Conservation (phyloP, 2,888 invertebrate species). For the Metacarcinus magister region DNA sequence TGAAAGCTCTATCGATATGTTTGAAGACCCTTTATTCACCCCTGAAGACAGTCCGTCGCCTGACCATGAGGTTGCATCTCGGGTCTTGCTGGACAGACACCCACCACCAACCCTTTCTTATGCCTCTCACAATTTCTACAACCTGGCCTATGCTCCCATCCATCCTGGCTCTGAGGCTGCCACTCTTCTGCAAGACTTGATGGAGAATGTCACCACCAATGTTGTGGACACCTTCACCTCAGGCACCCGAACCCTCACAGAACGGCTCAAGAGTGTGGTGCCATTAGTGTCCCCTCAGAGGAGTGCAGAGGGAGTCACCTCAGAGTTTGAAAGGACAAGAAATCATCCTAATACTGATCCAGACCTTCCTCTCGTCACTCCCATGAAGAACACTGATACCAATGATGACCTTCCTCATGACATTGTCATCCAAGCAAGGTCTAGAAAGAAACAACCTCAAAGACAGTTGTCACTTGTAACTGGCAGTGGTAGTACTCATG, state of each 20-base stretch:
- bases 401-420: constrained; percentile 62
- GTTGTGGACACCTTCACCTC: constrained; percentile 72
- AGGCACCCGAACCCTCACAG: constrained; percentile 72
- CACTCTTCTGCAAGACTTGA: constrained; percentile 70
- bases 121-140: constrained; percentile 67
- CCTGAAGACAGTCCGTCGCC: constrained; percentile 67
- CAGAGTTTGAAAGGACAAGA: background rate
- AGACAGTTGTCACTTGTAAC: background rate
- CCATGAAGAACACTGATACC: constrained; percentile 56
- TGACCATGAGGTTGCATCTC: constrained; percentile 62
- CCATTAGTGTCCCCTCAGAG: constrained; percentile 58
- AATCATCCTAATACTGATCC: background rate
- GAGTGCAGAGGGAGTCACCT: background rate
- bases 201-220: constrained; percentile 77
- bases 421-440: constrained; percentile 68
- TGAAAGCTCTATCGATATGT: constrained; percentile 69
- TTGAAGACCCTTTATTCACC: constrained; percentile 74
- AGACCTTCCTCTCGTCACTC: constrained; percentile 43
- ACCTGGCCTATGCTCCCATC: constrained; percentile 72
- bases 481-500: background rate
- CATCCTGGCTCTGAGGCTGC: constrained; percentile 71
- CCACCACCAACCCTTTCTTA: background rate
- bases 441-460: constrained; percentile 56
- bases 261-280: constrained; percentile 67
- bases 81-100: constrained; percentile 51